Conservation (phyloP, 2,888 invertebrate species). For the Patella ulyssiponensis region DNA sequence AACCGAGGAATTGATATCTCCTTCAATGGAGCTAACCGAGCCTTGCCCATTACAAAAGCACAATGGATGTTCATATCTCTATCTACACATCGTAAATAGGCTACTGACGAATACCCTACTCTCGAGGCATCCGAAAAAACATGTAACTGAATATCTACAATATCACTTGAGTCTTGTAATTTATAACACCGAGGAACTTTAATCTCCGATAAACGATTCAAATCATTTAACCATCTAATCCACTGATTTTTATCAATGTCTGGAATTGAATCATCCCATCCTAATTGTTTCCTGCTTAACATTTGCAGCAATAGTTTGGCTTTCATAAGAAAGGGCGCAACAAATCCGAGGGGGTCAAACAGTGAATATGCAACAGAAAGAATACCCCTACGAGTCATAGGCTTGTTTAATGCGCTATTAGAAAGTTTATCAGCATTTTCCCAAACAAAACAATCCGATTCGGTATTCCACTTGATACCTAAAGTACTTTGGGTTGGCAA, state of each 20-base stretch:
- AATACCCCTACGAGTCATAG: slow-evolving; percentile 15
- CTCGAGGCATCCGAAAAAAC: background rate
- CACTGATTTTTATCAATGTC: background rate
- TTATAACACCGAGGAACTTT: background rate
- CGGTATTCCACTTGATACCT: slow-evolving; percentile 12
- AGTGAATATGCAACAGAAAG: slow-evolving; percentile 10
- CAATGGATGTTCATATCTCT: background rate
- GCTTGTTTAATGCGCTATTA: background rate
- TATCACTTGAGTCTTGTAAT: background rate
- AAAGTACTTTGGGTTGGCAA: slow-evolving; percentile 13
- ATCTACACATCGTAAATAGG: background rate
- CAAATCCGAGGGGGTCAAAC: slow-evolving; percentile 9
- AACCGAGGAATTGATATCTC: background rate
- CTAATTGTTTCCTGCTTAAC: background rate
- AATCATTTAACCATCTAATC: slow-evolving; percentile 1
- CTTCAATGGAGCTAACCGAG: background rate
- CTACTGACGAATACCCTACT: background rate
- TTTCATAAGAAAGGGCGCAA: slow-evolving; percentile 5
- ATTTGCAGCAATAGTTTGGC: slow-evolving; percentile 8
- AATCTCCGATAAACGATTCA: background rate
- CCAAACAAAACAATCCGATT: slow-evolving; percentile 9
- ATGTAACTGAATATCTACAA: background rate
- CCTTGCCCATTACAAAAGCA: background rate
- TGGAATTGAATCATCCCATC: slow-evolving; percentile 12
- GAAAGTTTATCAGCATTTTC: background rate